Evolutionary conservation across 2,113 vertebrate genomes (phyloP).

Genomic region (Cyprinodon tularosa): DNA sequence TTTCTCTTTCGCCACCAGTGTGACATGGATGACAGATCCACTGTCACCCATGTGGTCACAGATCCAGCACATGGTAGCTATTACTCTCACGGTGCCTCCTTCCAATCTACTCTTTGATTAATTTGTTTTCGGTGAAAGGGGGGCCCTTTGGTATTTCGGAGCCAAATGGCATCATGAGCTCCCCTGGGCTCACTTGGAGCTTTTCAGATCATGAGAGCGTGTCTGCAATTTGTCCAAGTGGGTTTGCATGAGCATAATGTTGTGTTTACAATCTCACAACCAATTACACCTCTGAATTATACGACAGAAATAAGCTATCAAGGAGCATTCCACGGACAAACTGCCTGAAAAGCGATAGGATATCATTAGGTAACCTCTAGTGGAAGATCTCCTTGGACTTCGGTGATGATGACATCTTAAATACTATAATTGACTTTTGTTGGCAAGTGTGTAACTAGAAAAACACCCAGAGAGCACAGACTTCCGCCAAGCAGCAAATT

Average conservation of each 20-base stretch:
- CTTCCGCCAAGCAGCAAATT: too few species aligned
- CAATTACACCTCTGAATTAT: conserved; percentile 40
- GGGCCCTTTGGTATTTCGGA: conserved; percentile 39
- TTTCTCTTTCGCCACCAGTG: conserved; percentile 67
- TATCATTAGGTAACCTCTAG: conserved; percentile 24
- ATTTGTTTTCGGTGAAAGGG: conserved; percentile 66
- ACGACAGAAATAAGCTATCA: conserved; percentile 21
- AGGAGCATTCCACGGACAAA: conserved; percentile 36
- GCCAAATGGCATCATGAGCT: conserved; percentile 52
- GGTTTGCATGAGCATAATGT: conserved; percentile 53
- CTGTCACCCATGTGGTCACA: conserved; percentile 55
- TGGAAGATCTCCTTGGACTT: conserved; percentile 24
- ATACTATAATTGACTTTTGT: conserved; percentile 16
- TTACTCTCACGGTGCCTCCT: conserved; percentile 66
- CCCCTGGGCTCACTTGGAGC: conserved; percentile 21
- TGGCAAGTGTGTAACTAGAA: background rate
- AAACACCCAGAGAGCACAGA: background rate
- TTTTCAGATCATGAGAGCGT: conserved; percentile 44
- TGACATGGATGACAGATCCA: conserved; percentile 68
- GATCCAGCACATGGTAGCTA: conserved; percentile 73
- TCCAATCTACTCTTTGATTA: conserved; percentile 68
- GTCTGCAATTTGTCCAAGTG: conserved; percentile 36
- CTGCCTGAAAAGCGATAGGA: conserved; percentile 23
- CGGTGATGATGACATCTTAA: conserved; percentile 15
- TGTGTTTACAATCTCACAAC: conserved; percentile 46